Percentiles rank a stretch among this genome's conserved stretches.
These are phyloP conservation scores for Acrocyrtus sp. DNA, from an alignment of 2,888 invertebrate species.

Conservation along the genomic window DNA sequence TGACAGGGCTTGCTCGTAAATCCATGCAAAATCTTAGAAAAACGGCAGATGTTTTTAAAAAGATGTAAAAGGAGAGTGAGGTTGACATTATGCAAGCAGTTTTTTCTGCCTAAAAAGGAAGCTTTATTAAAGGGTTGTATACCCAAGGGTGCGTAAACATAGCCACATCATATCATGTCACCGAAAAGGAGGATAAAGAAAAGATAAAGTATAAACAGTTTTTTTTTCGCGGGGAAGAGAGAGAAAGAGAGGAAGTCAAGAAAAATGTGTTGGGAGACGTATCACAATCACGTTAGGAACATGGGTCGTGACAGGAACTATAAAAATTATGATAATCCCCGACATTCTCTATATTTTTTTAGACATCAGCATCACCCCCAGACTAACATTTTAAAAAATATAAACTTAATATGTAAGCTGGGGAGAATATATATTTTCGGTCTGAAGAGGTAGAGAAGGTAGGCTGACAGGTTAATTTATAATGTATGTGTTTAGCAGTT, in stretches of 20 bases:
- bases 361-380: too few relatives aligned
- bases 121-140: not conserved
- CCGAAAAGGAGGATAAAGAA: conserved; percentile 15
- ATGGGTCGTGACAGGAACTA: conserved; percentile 49
- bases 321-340: conserved; percentile 48
- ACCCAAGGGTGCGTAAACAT: conserved; percentile 43
- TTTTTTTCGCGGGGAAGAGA: too few relatives aligned
- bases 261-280: conserved; percentile 36
- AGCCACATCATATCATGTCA: conserved; percentile 7
- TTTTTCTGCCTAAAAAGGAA: conserved; percentile 3
- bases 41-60: too few relatives aligned
- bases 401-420: too few relatives aligned
- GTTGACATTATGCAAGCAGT: conserved; percentile 20
- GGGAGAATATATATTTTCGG: too few relatives aligned
- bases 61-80: conserved; percentile 4
- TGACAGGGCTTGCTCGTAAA: too few relatives aligned
- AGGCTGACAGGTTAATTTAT: too few relatives aligned
- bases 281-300: conserved; percentile 20
- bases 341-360: too few relatives aligned
- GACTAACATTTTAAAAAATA: too few relatives aligned
- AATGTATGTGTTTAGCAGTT: too few relatives aligned
- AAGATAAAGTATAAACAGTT: conserved; percentile 26
- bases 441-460: too few relatives aligned
- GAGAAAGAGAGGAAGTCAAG: conserved; percentile 34
- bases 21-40: too few relatives aligned